Evolutionary conservation across 2,113 vertebrate species (phyloP).

Genomic region (Taurulus bubalis): DNA sequence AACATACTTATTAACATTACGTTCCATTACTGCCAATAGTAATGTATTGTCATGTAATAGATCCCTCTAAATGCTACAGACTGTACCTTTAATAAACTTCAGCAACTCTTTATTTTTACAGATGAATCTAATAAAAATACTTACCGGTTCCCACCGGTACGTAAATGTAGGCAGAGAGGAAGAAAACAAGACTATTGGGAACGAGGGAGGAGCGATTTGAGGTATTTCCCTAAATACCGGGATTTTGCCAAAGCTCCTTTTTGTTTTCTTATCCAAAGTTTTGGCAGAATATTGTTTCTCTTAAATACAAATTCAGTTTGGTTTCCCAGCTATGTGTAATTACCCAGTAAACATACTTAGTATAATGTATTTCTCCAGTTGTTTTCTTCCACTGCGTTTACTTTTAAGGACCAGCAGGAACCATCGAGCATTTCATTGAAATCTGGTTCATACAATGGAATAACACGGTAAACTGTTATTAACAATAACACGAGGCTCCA

Average conservation of each 20-base stretch:
- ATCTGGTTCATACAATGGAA: neutral
- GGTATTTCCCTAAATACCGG: neutral
- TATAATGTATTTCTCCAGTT: neutral
- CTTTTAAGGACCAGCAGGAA: neutral
- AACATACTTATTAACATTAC: neutral
- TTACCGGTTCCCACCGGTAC: neutral
- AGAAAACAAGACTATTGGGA: neutral
- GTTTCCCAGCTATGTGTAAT: neutral
- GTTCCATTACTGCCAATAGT: neutral
- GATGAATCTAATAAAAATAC: neutral
- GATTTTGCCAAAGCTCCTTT: neutral
- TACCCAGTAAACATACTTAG: neutral
- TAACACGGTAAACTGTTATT: neutral
- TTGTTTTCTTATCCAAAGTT: neutral
- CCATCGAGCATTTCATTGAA: neutral
- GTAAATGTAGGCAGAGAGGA: too few species aligned
- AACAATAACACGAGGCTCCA: neutral
- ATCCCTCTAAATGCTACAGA: neutral
- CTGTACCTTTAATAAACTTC: neutral
- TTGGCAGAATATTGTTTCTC: neutral
- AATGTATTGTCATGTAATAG: too few species aligned
- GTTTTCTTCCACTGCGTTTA: neutral
- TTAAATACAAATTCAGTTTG: neutral
- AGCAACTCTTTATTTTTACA: neutral
- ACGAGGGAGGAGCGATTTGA: neutral